Conservation (phyloP, 2,113 vertebrate species). For the Sminthopsis crassicaudata region DNA sequence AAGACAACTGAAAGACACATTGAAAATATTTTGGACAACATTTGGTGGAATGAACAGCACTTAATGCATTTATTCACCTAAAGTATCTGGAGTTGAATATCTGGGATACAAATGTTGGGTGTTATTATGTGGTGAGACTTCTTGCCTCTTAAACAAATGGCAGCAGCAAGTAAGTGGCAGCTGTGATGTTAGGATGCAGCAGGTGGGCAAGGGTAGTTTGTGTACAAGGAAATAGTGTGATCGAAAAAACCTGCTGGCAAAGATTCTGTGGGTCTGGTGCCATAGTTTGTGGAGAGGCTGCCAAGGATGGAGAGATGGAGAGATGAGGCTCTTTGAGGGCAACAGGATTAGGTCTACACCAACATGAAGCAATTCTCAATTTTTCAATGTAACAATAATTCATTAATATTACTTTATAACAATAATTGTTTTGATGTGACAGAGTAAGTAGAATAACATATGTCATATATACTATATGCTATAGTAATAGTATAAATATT, state of each 20-base stretch:
- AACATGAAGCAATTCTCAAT: not conserved
- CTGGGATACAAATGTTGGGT: conserved; percentile 24
- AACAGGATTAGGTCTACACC: not conserved
- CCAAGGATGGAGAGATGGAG: conserved; percentile 6
- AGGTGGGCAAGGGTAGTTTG: not conserved
- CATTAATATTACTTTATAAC: not conserved
- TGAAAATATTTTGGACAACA: conserved; percentile 38
- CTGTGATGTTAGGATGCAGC: conserved; percentile 11
- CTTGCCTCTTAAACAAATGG: conserved; percentile 5
- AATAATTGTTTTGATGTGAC: not conserved
- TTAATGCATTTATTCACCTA: conserved; percentile 39
- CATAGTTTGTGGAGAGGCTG: not conserved
- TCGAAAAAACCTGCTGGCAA: conserved; percentile 6
- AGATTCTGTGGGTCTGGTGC: not conserved
- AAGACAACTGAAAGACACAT: conserved; percentile 19
- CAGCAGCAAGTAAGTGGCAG: not conserved
- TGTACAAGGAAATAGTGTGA: not conserved
- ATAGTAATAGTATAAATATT: too few relatives aligned
- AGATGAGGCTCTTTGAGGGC: not conserved
- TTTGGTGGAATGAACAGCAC: conserved; percentile 32
- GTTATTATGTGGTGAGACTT: not conserved
- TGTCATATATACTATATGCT: not conserved
- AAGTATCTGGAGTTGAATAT: not conserved
- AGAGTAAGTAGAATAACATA: not conserved
- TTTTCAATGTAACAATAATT: conserved; percentile 11